A percentile compares a stretch with the other conserved stretches of the same genome.
These are phyloP conservation scores for Phorcus lineatus DNA, from an alignment of 2,888 invertebrate species.

Conservation along the genomic window DNA sequence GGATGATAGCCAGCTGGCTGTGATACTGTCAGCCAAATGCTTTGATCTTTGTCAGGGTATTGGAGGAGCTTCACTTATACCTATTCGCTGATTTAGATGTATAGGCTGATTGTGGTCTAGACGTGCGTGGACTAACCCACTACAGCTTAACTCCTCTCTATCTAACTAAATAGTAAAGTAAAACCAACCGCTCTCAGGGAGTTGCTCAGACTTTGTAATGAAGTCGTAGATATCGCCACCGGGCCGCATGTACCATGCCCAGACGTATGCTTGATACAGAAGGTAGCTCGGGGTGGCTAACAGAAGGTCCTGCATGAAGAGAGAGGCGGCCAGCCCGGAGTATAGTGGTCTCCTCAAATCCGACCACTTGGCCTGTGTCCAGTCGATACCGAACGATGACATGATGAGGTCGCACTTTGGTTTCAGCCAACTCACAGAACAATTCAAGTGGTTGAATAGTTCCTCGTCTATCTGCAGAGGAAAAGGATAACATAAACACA, in stretches of 20 bases:
- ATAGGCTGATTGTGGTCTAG: too few relatives aligned
- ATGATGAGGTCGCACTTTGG: conserved; percentile 38
- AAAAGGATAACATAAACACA: neutral
- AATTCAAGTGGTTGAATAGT: conserved; percentile 35
- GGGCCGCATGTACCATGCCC: neutral
- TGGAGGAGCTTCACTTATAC: too few relatives aligned
- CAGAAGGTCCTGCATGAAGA: conserved; percentile 29
- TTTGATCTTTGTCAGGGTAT: too few relatives aligned
- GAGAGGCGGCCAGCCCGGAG: conserved; percentile 61
- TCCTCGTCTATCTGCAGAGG: conserved; percentile 42
- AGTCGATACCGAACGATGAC: conserved; percentile 51
- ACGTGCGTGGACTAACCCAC: too few relatives aligned
- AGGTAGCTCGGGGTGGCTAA: neutral
- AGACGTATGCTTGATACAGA: neutral
- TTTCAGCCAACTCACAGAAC: conserved; percentile 21
- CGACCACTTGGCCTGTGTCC: conserved; percentile 54
- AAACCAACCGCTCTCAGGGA: too few relatives aligned
- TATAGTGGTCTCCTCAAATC: conserved; percentile 60
- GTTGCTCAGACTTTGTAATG: neutral
- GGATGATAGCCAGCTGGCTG: too few relatives aligned
- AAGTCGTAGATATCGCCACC: neutral
- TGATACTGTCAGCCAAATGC: too few relatives aligned
- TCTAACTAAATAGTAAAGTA: too few relatives aligned
- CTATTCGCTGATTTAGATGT: too few relatives aligned
- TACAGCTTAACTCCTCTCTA: too few relatives aligned